Percentiles rank a stretch among this genome's conserved stretches.
These are phyloP conservation scores for Tetropium fuscum DNA, from an alignment of 2,888 invertebrate genomes.

Conservation along the genomic window DNA sequence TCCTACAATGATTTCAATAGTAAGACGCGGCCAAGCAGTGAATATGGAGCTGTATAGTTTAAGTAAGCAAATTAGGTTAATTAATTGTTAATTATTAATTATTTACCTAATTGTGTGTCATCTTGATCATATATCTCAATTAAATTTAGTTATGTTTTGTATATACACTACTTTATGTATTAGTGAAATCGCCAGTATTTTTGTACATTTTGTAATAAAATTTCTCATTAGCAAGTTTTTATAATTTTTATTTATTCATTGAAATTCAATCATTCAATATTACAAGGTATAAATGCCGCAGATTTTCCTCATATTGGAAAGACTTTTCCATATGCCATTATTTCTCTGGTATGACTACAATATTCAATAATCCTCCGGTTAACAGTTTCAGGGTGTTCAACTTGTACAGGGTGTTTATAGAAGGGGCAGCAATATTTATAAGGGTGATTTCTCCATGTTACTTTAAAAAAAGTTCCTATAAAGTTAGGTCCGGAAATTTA, in stretches of 20 bases:
- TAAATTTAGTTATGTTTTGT: slow-evolving; percentile 10
- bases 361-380: no score
- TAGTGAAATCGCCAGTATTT: slow-evolving; percentile 23
- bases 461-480: no score
- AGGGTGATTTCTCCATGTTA: no score
- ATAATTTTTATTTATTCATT: no score
- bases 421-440: no score
- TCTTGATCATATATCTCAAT: not conserved
- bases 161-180: slow-evolving; percentile 17
- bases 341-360: not conserved
- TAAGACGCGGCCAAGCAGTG: slow-evolving; percentile 32
- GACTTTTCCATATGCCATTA: not conserved
- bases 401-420: no score
- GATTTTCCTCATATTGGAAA: no score
- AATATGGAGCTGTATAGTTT: slow-evolving; percentile 39
- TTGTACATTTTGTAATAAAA: slow-evolving; percentile 28
- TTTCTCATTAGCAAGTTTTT: no score
- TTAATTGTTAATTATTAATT: not conserved
- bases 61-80: no score
- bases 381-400: no score
- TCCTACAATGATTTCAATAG: slow-evolving; percentile 36
- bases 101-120: slow-evolving; percentile 15
- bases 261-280: not conserved
- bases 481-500: no score
- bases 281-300: no score